Conservation (phyloP, 2,888 invertebrate species). For the Sipha maydis region DNA sequence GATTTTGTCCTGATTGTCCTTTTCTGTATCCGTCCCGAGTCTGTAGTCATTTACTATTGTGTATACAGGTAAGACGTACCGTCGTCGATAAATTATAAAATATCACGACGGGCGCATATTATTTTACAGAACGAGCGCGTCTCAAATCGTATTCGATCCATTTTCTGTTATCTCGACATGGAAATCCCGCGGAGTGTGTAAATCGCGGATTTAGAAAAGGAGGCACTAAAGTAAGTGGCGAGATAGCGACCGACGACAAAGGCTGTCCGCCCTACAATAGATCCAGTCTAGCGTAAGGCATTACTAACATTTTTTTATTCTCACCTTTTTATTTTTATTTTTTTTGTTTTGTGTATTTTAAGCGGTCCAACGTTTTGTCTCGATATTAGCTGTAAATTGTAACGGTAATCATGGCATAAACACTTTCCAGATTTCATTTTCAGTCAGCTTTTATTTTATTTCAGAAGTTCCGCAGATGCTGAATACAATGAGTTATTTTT, state of each 20-base stretch:
- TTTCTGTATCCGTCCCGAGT: too few relatives aligned
- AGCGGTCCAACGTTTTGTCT: slow-evolving; percentile 17
- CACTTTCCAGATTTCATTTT: too few relatives aligned
- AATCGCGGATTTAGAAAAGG: slow-evolving; percentile 26
- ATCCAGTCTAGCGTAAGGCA: slow-evolving; percentile 3
- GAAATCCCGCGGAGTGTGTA: slow-evolving; percentile 26
- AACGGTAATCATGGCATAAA: background rate
- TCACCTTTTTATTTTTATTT: too few relatives aligned
- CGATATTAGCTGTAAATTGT: background rate
- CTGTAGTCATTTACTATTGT: too few relatives aligned
- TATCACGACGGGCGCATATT: background rate
- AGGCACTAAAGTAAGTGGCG: background rate
- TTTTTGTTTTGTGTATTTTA: background rate
- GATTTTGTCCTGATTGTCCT: too few relatives aligned
- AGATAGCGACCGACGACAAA: slow-evolving; percentile 36
- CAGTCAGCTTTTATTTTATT: too few relatives aligned
- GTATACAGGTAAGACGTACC: too few relatives aligned
- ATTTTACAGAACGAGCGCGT: background rate
- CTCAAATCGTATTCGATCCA: slow-evolving; percentile 35
- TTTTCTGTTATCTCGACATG: slow-evolving; percentile 35
- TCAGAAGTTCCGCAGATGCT: too few relatives aligned
- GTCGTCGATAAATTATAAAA: too few relatives aligned
- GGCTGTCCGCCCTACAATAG: slow-evolving; percentile 4
- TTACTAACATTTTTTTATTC: slow-evolving; percentile 3
- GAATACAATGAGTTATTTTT: too few relatives aligned